A percentile compares a stretch with the other conserved stretches of the same genome.
Conservation (phyloP, 2,888 invertebrate species). For the Sarcophaga rosellei region DNA sequence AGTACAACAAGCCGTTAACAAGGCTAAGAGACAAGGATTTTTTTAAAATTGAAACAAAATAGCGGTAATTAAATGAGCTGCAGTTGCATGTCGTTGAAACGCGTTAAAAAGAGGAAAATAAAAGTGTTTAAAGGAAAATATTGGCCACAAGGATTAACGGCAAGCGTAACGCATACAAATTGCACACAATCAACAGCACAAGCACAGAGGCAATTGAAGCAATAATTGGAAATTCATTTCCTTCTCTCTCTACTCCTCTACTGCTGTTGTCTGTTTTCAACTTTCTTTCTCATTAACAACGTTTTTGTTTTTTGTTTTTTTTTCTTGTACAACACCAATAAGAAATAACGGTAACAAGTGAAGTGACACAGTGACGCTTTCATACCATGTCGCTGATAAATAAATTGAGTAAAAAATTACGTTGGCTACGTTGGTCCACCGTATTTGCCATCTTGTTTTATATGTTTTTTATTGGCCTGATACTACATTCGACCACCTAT, state of each 20-base stretch:
- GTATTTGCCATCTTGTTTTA: slow-evolving; percentile 83
- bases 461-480: slow-evolving; percentile 82
- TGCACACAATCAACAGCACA: slow-evolving; percentile 7
- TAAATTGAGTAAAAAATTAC: slow-evolving; percentile 78
- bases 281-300: not conserved
- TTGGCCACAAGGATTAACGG: slow-evolving; percentile 17
- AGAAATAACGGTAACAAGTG: slow-evolving; percentile 38
- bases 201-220: not conserved
- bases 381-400: slow-evolving; percentile 76
- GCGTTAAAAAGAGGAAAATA: slow-evolving; percentile 3
- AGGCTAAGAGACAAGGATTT: not conserved
- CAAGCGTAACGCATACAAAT: slow-evolving; percentile 15
- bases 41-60: not conserved
- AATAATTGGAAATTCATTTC: not conserved
- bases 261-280: slow-evolving; percentile 23
- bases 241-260: not conserved
- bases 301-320: too few species aligned
- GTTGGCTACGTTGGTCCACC: slow-evolving; percentile 83
- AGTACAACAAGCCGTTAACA: not conserved
- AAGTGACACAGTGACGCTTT: slow-evolving; percentile 1
- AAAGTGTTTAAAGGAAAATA: slow-evolving; percentile 16
- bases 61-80: not conserved
- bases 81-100: slow-evolving; percentile 5
- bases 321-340: not conserved
- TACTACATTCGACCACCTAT: slow-evolving; percentile 82